These are phyloP conservation scores for Apodemia mormo DNA, from an alignment of 2,888 invertebrate species.

Conservation along the genomic window DNA sequence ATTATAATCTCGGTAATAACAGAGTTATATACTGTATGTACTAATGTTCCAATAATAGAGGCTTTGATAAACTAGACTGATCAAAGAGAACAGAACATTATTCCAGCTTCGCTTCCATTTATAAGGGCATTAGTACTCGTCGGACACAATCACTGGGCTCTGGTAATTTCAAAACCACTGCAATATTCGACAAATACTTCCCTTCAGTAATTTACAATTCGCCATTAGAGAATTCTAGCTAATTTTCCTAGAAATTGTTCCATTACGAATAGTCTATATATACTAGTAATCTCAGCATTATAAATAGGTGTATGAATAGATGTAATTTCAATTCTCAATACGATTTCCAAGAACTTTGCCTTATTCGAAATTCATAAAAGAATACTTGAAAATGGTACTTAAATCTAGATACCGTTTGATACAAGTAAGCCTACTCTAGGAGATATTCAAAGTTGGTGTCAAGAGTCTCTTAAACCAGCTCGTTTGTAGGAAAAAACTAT, in stretches of 20 bases:
- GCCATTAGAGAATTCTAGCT: slow-evolving; percentile 5
- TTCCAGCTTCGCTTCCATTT: slow-evolving; percentile 10
- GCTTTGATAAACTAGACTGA: slow-evolving; percentile 15
- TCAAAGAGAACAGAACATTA: slow-evolving; percentile 11
- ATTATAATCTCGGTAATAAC: too few relatives aligned
- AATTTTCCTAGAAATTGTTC: slow-evolving; percentile 10
- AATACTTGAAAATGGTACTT: background rate
- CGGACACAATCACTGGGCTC: slow-evolving; percentile 14
- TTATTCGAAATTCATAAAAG: background rate
- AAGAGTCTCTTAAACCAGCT: too few relatives aligned
- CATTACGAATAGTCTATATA: background rate
- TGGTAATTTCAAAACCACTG: slow-evolving; percentile 15
- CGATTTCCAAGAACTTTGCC: background rate
- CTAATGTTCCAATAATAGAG: background rate
- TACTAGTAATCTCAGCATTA: background rate
- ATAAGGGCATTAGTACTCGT: slow-evolving; percentile 19
- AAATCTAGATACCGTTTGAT: background rate
- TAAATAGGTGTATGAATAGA: background rate
- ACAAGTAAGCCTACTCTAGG: too few relatives aligned
- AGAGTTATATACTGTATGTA: background rate
- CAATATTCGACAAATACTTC: slow-evolving; percentile 9
- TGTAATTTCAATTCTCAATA: slow-evolving; percentile 8
- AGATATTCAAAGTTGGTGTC: too few relatives aligned
- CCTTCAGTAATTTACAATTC: background rate
- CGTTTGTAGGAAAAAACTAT: too few relatives aligned